phyloP scores from a whole-genome alignment of 2,888 invertebrate genomes.

The Melipona beecheii region DNA sequence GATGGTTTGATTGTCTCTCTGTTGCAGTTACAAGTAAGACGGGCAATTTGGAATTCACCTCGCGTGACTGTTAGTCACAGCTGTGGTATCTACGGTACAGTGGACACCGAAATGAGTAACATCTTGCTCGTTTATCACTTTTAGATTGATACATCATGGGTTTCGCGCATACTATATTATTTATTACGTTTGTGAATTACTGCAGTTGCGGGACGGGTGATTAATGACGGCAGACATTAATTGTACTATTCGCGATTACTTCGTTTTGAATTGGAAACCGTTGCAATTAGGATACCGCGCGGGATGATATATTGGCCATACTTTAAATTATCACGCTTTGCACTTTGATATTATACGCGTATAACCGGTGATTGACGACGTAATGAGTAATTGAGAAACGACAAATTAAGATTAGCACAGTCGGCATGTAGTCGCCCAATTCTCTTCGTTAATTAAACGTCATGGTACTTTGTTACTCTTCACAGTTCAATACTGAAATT shows the following conservation, averaged over 20 bases:
- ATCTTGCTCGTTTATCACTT: conserved; percentile 54
- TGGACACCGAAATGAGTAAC: conserved; percentile 31
- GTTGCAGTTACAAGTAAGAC: neutral
- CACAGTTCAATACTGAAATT: neutral
- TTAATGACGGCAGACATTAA: conserved; percentile 43
- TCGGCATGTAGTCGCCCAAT: neutral
- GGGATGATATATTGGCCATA: neutral
- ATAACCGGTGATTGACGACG: neutral
- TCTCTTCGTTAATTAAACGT: neutral
- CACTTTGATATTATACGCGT: neutral
- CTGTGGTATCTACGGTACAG: conserved; percentile 26
- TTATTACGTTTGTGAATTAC: conserved; percentile 32
- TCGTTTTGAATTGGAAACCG: conserved; percentile 5
- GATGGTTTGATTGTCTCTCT: neutral
- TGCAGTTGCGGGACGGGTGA: conserved; percentile 17
- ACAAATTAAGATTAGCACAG: neutral
- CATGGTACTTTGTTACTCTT: neutral
- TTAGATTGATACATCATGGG: conserved; percentile 46
- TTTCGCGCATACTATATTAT: conserved; percentile 14
- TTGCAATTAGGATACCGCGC: neutral
- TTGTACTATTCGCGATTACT: conserved; percentile 14
- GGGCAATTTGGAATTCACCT: neutral
- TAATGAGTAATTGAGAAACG: neutral
- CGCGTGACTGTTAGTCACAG: conserved; percentile 12
- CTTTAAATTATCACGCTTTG: neutral